Conservation (phyloP, 2,113 vertebrate species). For the Arizona elegans region DNA sequence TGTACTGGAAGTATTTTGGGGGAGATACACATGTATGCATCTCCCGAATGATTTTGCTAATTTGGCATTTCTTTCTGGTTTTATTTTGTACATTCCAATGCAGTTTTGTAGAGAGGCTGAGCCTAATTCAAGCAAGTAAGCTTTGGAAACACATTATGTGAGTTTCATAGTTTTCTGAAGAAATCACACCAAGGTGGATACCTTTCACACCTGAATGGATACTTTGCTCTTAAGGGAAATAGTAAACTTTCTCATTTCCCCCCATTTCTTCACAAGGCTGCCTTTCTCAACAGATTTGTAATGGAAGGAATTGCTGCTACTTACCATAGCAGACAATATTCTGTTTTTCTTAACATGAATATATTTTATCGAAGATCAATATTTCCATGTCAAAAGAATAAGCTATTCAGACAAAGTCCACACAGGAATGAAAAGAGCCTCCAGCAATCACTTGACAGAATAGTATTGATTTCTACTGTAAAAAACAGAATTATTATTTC, state of each 20-base stretch:
- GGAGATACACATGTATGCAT: too few relatives aligned
- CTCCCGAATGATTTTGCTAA: too few relatives aligned
- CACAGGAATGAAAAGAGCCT: not conserved
- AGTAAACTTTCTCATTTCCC: not conserved
- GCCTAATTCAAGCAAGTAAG: too few relatives aligned
- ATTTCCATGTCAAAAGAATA: not conserved
- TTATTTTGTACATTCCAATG: too few relatives aligned
- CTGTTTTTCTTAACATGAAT: not conserved
- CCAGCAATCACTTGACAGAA: not conserved
- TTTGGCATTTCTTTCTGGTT: too few relatives aligned
- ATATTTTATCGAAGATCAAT: not conserved
- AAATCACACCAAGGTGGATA: too few relatives aligned
- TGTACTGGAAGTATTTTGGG: too few relatives aligned
- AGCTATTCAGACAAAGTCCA: not conserved
- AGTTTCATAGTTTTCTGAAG: too few relatives aligned
- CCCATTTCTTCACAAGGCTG: not conserved
- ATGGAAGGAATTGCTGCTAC: not conserved
- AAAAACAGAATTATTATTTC: not conserved
- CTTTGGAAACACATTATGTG: too few relatives aligned
- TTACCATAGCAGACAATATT: not conserved
- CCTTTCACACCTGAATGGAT: too few relatives aligned
- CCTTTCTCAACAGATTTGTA: not conserved
- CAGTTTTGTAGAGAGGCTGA: too few relatives aligned
- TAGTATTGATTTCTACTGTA: not conserved
- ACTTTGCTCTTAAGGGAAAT: not conserved